Evolutionary conservation across 2,888 invertebrate genomes (phyloP).

Genomic region (Neoitamus cyanurus): DNA sequence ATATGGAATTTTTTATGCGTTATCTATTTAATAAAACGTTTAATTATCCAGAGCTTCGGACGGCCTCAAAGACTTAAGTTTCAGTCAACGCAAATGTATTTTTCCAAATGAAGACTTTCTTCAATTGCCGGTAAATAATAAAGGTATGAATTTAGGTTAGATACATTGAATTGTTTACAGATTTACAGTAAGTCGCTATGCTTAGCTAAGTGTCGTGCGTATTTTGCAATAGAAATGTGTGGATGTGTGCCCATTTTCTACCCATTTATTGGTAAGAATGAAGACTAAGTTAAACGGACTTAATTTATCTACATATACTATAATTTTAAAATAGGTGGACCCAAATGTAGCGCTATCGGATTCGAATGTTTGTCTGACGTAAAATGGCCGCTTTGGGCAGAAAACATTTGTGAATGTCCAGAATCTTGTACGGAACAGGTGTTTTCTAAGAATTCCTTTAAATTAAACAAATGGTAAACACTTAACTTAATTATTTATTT

Average conservation of each 20-base stretch:
- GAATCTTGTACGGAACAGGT: conserved; percentile 57
- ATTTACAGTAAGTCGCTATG: conserved; percentile 63
- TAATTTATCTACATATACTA: background rate
- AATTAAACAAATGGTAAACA: conserved; percentile 60
- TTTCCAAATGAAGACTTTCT: conserved; percentile 68
- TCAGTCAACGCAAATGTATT: conserved; percentile 68
- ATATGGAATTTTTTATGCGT: too few relatives aligned
- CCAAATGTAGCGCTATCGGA: conserved; percentile 61
- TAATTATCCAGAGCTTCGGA: conserved; percentile 48
- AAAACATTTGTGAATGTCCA: conserved; percentile 63
- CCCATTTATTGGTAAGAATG: conserved; percentile 58
- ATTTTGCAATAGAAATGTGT: conserved; percentile 68
- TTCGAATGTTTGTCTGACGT: conserved; percentile 63
- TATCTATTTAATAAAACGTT: background rate
- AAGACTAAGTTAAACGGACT: background rate
- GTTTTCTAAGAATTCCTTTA: conserved; percentile 61
- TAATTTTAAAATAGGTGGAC: conserved; percentile 55
- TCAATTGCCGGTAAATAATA: conserved; percentile 60
- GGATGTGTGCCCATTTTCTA: conserved; percentile 72
- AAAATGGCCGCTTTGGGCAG: conserved; percentile 64
- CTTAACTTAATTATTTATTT: background rate
- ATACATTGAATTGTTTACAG: conserved; percentile 53
- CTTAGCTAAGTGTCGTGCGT: conserved; percentile 67
- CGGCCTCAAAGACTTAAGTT: conserved; percentile 63
- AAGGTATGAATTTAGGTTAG: background rate